phyloP scores from a whole-genome alignment of 2,113 vertebrate genomes.

The Corvus cornix region DNA sequence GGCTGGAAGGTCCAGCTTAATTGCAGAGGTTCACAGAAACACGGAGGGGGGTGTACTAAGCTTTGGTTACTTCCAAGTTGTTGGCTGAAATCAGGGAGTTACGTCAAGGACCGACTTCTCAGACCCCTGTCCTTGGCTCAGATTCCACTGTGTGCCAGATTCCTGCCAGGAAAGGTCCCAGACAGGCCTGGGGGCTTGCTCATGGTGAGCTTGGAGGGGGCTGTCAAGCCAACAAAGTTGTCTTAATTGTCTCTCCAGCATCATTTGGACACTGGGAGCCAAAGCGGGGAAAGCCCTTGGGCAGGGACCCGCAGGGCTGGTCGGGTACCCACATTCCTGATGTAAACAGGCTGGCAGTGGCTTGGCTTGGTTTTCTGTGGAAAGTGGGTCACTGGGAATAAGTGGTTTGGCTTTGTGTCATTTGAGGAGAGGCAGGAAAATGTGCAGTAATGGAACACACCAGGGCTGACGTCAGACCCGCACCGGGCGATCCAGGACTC shows the following conservation, averaged over 20 bases:
- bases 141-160: not conserved
- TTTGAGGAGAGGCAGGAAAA: not conserved
- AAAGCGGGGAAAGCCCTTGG: not conserved
- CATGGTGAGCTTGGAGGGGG: not conserved
- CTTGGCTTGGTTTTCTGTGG: not conserved
- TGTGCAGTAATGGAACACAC: accelerated
- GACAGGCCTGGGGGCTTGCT: not conserved
- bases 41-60: accelerated
- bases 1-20: not conserved
- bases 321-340: not conserved
- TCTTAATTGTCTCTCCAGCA: not conserved
- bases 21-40: not conserved
- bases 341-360: not conserved
- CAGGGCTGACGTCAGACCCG: not conserved
- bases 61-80: not conserved
- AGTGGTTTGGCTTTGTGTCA: not conserved
- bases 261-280: accelerated
- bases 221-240: accelerated
- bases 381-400: conserved; percentile 24
- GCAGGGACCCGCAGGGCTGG: not conserved
- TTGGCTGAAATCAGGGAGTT: not conserved
- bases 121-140: not conserved
- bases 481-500: accelerated
- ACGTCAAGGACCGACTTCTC: accelerated
- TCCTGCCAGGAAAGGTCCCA: not conserved